Conservation (phyloP, 2,888 invertebrate genomes). For the Diaphora mendica region DNA sequence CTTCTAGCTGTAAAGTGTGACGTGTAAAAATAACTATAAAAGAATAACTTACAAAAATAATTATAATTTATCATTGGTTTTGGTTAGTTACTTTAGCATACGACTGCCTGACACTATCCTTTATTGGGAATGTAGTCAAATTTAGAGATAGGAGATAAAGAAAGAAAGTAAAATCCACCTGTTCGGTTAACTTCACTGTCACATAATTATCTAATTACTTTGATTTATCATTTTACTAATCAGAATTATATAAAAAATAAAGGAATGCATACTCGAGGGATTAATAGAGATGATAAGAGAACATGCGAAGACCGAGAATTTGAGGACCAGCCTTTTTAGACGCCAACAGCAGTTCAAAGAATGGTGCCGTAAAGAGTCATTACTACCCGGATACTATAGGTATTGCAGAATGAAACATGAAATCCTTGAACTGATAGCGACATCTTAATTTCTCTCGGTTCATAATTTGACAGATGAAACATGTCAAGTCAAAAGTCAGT, state of each 20-base stretch:
- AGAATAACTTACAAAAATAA: too few species aligned
- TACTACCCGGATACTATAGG: not conserved
- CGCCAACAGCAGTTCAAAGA: not conserved
- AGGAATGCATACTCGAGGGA: not conserved
- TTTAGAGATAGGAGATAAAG: too few species aligned
- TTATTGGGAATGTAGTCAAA: too few species aligned
- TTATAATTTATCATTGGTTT: too few species aligned
- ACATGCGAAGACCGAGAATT: not conserved
- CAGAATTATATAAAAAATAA: not conserved
- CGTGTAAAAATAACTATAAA: too few species aligned
- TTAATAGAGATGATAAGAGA: not conserved
- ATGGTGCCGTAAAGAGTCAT: not conserved
- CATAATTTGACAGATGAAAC: slow-evolving; percentile 1
- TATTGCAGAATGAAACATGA: not conserved
- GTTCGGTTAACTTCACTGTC: too few species aligned
- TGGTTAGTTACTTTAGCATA: too few species aligned
- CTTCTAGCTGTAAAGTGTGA: too few species aligned
- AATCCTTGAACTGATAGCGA: not conserved
- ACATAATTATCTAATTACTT: too few species aligned
- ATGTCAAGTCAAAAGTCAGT: not conserved
- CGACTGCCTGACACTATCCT: too few species aligned
- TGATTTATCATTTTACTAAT: too few species aligned
- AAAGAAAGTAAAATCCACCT: too few species aligned
- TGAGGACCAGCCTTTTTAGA: not conserved
- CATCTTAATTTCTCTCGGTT: not conserved